Evolutionary conservation across 2,888 invertebrate genomes (phyloP), one percentile per base, ranked within the genome.

Genomic region (Ferdinandea cuprea): DNA sequence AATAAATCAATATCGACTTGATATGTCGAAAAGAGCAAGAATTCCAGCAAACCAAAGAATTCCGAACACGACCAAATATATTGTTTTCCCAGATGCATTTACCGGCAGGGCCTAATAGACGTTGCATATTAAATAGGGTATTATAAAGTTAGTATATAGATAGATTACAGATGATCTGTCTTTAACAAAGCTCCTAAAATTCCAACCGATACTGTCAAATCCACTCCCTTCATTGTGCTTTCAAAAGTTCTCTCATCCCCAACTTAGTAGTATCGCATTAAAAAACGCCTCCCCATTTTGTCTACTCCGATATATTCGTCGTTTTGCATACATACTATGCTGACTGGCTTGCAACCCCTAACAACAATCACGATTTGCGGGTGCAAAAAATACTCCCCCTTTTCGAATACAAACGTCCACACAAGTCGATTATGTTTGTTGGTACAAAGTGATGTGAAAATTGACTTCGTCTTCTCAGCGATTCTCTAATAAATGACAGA

Each of bases 371-470:
- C 52, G 61, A 73, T 80, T 74, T 69, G 69, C 69, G 68, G 50
- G 32, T 58, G 42, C n/a, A 35, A 80, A 74, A 69, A 61, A 30
- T 19, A 25, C 74, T 61, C 44, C 68, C 61, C 40, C 58, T 44
- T 46, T 8, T 46, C 37, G 15, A n/a, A 17, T 42, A 28, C 17
- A 15, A 52, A 48, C 25, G 58, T 21, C 6, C 17, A 17, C 6
- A 32, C 11, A 42, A 3, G 30, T 25, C 15, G 48, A 59, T 44
- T 35, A 48, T 48, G n/a, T 13, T 30, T 8, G n/a, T 21, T 63
- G 5, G 30, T 17, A 28, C 2, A 21, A n/a, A 9, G 17, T 17
- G 19, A 44, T n/a, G 50, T 48, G 21, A 11, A 30, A 52, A 50
- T 42, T 52, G 44, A 61, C 61, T 72, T 46, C n/a, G n/a, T n/a